These are phyloP conservation scores for Tricholauxania praeusta DNA, from an alignment of 2,888 invertebrate genomes.

Conservation along the genomic window DNA sequence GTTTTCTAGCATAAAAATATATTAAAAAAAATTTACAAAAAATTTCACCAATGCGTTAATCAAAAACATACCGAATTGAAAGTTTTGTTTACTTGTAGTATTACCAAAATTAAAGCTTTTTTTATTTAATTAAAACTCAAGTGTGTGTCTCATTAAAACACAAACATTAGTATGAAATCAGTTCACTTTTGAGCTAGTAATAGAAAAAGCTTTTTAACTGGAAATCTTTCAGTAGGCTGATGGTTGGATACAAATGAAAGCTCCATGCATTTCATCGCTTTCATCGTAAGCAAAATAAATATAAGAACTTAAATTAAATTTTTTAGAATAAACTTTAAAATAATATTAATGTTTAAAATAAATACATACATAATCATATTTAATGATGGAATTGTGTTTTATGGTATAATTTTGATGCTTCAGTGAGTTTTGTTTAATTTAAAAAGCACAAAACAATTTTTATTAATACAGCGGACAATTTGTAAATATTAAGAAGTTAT, in stretches of 20 bases:
- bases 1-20: no score
- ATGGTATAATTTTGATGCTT: constrained; percentile 32
- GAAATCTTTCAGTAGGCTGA: constrained; percentile 35
- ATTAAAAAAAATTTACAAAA: no score
- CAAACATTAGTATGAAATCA: not conserved
- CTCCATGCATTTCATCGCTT: constrained; percentile 48
- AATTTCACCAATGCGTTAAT: no score
- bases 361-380: not conserved
- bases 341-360: constrained; percentile 6
- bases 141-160: no score
- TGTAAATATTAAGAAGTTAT: not conserved
- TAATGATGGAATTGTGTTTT: constrained; percentile 20
- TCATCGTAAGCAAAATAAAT: constrained; percentile 20
- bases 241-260: constrained; percentile 40
- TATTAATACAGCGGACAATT: constrained; percentile 8
- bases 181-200: constrained; percentile 44
- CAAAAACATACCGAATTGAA: no score
- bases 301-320: not conserved
- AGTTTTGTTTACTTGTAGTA: no score
- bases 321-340: not conserved
- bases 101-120: no score
- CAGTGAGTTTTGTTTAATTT: constrained; percentile 11
- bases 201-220: constrained; percentile 45
- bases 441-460: constrained; percentile 21
- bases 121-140: no score